These are phyloP conservation scores for Enteromius radiatus DNA, from an alignment of 2,797 vertebrate species.

Conservation along the genomic window DNA sequence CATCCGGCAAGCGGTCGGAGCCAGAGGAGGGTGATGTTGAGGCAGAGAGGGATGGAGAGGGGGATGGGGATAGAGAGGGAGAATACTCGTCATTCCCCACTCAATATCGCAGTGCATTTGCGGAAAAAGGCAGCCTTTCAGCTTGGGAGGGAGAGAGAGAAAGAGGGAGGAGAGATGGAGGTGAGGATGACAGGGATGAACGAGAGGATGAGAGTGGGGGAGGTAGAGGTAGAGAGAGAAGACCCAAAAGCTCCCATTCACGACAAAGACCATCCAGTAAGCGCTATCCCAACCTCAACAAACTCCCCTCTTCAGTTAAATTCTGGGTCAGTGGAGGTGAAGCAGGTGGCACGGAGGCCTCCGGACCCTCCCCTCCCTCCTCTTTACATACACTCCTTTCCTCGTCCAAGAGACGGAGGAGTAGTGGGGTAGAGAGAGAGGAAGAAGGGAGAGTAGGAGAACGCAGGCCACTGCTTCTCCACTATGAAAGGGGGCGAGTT, in stretches of 20 bases:
- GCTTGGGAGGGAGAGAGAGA: constrained; percentile 80
- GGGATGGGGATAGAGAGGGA: constrained; percentile 75
- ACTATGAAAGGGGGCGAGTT: constrained; percentile 79
- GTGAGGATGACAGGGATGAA: constrained; percentile 68
- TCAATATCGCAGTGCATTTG: constrained; percentile 77
- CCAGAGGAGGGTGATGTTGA: constrained; percentile 81
- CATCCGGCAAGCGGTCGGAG: constrained; percentile 75
- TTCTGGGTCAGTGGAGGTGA: constrained; percentile 78
- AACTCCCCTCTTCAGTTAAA: constrained; percentile 82
- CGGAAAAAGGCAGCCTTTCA: constrained; percentile 76
- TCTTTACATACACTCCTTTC: constrained; percentile 78
- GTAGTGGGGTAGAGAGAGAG: constrained; percentile 74
- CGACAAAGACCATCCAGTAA: constrained; percentile 73
- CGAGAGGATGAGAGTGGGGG: constrained; percentile 78
- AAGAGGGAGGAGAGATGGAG: constrained; percentile 67
- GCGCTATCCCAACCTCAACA: constrained; percentile 81
- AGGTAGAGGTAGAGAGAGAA: constrained; percentile 73
- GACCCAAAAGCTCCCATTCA: constrained; percentile 73
- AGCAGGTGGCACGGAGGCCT: constrained; percentile 67
- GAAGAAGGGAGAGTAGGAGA: constrained; percentile 74
- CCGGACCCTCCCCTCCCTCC: constrained; percentile 69
- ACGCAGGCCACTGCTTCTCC: constrained; percentile 78
- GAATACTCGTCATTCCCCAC: constrained; percentile 79
- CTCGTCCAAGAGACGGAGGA: constrained; percentile 76
- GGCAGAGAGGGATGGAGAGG: constrained; percentile 76